Conservation (phyloP, 2,888 invertebrate genomes). For the Uropetala carovei region DNA sequence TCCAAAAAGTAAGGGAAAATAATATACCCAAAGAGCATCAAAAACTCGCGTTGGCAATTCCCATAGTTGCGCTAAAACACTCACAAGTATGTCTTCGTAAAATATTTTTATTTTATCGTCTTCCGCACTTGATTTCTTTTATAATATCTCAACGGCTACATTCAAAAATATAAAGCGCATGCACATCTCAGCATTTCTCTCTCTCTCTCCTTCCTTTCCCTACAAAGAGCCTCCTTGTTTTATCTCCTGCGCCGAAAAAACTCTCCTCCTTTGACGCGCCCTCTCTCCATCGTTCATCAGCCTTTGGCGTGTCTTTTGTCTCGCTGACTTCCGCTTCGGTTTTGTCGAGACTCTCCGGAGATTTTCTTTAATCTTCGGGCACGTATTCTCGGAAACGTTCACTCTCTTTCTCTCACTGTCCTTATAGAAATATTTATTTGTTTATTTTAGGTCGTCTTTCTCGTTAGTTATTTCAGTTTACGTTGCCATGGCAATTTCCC, state of each 20-base stretch:
- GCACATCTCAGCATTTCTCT: too few relatives aligned
- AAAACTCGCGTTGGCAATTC: neutral
- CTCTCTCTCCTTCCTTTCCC: neutral
- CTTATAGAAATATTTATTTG: neutral
- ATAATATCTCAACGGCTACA: too few relatives aligned
- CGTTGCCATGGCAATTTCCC: neutral
- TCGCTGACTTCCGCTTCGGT: neutral
- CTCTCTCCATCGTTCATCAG: neutral
- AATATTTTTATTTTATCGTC: neutral
- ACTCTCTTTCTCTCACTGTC: neutral
- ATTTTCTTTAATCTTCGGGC: neutral
- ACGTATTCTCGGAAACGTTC: neutral
- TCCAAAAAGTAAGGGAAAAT: too few relatives aligned
- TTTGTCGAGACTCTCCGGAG: neutral
- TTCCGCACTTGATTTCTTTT: neutral
- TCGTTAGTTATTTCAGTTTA: too few relatives aligned
- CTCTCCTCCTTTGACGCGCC: neutral
- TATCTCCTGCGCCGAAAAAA: neutral
- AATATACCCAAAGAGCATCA: too few relatives aligned
- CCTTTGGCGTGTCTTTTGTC: neutral
- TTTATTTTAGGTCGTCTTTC: neutral
- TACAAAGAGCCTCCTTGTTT: neutral
- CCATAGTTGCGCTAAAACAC: neutral
- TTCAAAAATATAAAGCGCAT: neutral
- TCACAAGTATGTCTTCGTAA: neutral